Percentiles rank a stretch among this genome's conserved stretches.
Evolutionary conservation across 1,140 invertebrate species (phyloP).

Genomic region (Piezodorus guildinii): DNA sequence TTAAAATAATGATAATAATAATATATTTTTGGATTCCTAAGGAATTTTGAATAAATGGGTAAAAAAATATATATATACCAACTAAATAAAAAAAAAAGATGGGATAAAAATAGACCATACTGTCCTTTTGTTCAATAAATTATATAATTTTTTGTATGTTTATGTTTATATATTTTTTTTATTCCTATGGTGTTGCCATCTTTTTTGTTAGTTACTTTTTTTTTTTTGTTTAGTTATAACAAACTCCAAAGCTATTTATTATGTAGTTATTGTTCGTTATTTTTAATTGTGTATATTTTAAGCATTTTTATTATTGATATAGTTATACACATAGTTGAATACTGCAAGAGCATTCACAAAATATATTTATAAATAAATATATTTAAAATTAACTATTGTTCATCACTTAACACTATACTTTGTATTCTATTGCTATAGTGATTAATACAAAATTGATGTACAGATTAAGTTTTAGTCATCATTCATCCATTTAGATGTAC

Average conservation of each 20-base stretch:
- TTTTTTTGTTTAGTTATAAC: too few species aligned
- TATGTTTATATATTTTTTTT: not conserved
- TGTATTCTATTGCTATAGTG: constrained; percentile 19
- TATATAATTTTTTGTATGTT: not conserved
- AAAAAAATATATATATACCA: too few species aligned
- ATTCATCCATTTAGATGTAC: constrained; percentile 21
- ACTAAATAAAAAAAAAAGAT: constrained; percentile 1
- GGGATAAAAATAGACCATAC: not conserved
- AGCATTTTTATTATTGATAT: constrained; percentile 19
- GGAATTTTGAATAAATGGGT: not conserved
- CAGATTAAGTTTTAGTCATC: constrained; percentile 25
- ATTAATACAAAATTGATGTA: constrained; percentile 19
- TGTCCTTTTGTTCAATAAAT: not conserved
- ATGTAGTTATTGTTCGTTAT: constrained; percentile 19
- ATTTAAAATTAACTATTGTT: constrained; percentile 24
- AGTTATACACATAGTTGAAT: constrained; percentile 22
- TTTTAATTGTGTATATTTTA: not conserved
- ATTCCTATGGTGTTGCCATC: constrained; percentile 6
- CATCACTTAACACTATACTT: constrained; percentile 25
- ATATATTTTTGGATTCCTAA: not conserved
- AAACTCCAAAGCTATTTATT: constrained; percentile 13
- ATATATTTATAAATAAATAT: constrained; percentile 20
- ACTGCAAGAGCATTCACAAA: constrained; percentile 21
- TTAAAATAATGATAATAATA: not conserved
- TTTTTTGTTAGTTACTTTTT: not conserved